Evolutionary conservation across 2,797 vertebrate species (phyloP).

Genomic region (Dallia pectoralis): DNA sequence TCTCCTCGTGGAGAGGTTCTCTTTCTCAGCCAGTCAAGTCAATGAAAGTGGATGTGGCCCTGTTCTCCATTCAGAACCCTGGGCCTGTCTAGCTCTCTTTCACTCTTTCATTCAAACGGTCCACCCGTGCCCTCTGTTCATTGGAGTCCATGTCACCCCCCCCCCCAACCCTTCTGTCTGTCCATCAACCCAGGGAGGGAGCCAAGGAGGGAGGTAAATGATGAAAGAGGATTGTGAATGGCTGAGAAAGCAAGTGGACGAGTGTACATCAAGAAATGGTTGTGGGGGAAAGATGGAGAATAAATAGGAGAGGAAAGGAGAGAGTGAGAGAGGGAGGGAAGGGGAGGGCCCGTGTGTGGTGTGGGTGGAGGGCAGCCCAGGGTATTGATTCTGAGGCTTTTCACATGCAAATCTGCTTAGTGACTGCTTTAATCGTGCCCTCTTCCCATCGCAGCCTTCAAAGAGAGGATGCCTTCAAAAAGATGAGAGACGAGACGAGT

Average conservation of each 20-base stretch:
- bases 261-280: neutral
- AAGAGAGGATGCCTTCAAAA: constrained; percentile 72
- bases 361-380: constrained; percentile 65
- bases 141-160: constrained; percentile 55
- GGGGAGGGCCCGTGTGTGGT: constrained; percentile 48
- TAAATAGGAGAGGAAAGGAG: constrained; percentile 37
- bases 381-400: constrained; percentile 45
- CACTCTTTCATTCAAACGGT: constrained; percentile 61
- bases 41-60: constrained; percentile 68
- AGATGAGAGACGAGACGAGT: constrained; percentile 64
- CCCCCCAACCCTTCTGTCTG: constrained; percentile 49
- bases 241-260: neutral
- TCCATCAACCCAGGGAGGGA: constrained; percentile 51
- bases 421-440: constrained; percentile 22
- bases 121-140: constrained; percentile 58
- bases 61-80: constrained; percentile 54
- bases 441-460: constrained; percentile 13
- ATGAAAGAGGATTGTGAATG: neutral
- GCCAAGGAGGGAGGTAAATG: constrained; percentile 27
- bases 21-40: constrained; percentile 43
- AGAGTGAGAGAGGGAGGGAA: constrained; percentile 30
- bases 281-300: neutral
- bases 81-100: constrained; percentile 36
- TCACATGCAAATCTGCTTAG: constrained; percentile 19
- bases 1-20: constrained; percentile 47